Percentiles rank a stretch among this genome's conserved stretches.
phyloP scores from a whole-genome alignment of 1,140 invertebrate genomes.

The Neuroterus valhalla region DNA sequence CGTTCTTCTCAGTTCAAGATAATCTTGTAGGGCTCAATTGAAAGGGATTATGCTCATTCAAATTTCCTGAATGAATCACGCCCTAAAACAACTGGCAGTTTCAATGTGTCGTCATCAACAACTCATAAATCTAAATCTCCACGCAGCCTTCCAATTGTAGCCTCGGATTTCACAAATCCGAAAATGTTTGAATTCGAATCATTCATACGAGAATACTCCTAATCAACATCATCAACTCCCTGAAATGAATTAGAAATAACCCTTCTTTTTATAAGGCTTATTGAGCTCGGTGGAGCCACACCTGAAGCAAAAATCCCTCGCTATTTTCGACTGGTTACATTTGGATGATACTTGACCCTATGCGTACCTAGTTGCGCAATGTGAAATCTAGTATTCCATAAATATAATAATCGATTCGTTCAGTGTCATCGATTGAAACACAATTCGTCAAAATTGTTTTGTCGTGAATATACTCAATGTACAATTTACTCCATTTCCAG shows the following conservation, averaged over 20 bases:
- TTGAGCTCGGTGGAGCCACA: background rate
- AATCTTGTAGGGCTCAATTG: too few species aligned
- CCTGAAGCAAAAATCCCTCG: background rate
- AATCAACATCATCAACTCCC: background rate
- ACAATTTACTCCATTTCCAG: constrained; percentile 34
- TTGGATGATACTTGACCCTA: constrained; percentile 11
- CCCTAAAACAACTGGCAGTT: background rate
- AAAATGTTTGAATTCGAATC: constrained; percentile 19
- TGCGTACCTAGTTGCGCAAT: constrained; percentile 37
- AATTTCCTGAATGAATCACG: background rate
- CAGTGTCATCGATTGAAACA: constrained; percentile 29
- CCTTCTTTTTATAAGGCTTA: constrained; percentile 24
- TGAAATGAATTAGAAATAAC: background rate
- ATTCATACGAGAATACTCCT: constrained; percentile 25
- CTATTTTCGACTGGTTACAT: background rate
- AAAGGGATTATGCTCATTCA: background rate
- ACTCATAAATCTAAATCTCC: background rate
- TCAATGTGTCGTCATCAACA: background rate
- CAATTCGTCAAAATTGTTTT: constrained; percentile 37
- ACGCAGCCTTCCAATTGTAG: background rate
- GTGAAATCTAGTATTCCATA: constrained; percentile 37
- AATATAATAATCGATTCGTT: constrained; percentile 34
- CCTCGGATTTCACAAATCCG: background rate
- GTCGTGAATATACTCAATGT: constrained; percentile 40
- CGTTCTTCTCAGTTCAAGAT: too few species aligned